Percentiles rank a stretch among this genome's conserved stretches.
Evolutionary conservation across 2,113 vertebrate genomes (phyloP).

Genomic region (Spizaetus ornatus): DNA sequence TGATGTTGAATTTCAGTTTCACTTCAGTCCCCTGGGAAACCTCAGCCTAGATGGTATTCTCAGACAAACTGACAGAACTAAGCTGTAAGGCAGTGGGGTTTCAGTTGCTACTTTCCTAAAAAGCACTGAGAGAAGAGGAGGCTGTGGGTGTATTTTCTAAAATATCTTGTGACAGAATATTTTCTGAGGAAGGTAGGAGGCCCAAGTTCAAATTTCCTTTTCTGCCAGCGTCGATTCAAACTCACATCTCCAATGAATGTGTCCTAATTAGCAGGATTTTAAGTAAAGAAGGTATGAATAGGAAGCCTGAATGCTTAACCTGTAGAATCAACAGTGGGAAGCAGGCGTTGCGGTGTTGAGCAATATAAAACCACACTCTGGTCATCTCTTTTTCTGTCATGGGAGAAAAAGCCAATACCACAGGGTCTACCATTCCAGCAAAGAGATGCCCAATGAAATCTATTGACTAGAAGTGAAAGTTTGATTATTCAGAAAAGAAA

Average conservation of each 20-base stretch:
- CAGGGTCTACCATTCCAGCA: background rate
- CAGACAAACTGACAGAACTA: background rate
- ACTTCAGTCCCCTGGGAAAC: background rate
- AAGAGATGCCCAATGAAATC: background rate
- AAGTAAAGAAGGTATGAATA: background rate
- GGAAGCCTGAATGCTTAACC: background rate
- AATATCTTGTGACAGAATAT: background rate
- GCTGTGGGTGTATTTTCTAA: slow-evolving; percentile 10
- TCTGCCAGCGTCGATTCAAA: background rate
- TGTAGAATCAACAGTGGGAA: background rate
- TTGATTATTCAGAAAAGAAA: background rate
- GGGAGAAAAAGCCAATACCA: background rate
- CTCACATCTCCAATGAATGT: background rate
- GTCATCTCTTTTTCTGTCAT: background rate
- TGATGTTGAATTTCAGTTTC: background rate
- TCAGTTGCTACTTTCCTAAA: slow-evolving; percentile 13
- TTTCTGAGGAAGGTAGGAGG: background rate
- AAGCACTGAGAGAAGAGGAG: background rate
- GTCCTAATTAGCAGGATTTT: background rate
- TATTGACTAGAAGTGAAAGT: background rate
- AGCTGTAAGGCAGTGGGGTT: background rate
- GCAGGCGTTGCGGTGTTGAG: background rate
- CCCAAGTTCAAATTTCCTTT: slow-evolving; percentile 4
- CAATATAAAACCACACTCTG: background rate
- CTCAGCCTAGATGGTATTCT: background rate